Base-by-base conservation (phyloP, 2,888 invertebrate genomes). In the Philhelius pedissequus region DNA sequence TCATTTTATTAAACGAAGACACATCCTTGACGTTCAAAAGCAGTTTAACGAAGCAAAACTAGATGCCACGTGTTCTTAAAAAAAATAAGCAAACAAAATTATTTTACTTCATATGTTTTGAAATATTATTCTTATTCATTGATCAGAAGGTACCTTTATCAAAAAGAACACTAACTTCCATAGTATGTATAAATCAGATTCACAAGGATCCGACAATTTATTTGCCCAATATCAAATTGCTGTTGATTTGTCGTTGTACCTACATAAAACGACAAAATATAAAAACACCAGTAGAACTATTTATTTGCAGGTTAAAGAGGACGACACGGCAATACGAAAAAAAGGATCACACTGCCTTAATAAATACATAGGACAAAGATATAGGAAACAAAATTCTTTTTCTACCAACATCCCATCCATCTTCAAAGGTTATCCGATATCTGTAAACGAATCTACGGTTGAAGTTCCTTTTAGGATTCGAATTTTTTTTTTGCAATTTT, bases 171-270 rank as follows among this genome's bases (percentile, higher is more conserved):
- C 35, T 43, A 27, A 15, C 35, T 56, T 38, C 27, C 15, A n/a
- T n/a, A n/a, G 7, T 43, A 9, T 50, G 22, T 13, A 4, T 62
- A 1, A 6, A 0, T 11, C 2, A 32, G 4, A 13, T 43, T 40
- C 25, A 32, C 30, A 68, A 60, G 52, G 60, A 60, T 62, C 64
- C 69, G 50, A 56, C 69, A 58, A 62, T 64, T 77, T 77, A 62
- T 77, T 78, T 76, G 40, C 58, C 60, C 54, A 74, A 78, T 78
- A 83, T 69, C 78, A 74, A 83, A 83, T 74, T 83, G 74, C 78
- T 69, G 40, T 54, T 83, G 69, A 83, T 83, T 78, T 83, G 82
- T 77, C 62, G 56, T 56, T 43, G 11, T 58, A 1, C 4, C n/a
- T 58, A 1, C 4, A 5, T 8, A 45, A 62, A 58, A 25, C 0